Evolutionary conservation across 2,888 invertebrate species (phyloP), one percentile per base, ranked within the genome.

Genomic region (Mythimna impura): DNA sequence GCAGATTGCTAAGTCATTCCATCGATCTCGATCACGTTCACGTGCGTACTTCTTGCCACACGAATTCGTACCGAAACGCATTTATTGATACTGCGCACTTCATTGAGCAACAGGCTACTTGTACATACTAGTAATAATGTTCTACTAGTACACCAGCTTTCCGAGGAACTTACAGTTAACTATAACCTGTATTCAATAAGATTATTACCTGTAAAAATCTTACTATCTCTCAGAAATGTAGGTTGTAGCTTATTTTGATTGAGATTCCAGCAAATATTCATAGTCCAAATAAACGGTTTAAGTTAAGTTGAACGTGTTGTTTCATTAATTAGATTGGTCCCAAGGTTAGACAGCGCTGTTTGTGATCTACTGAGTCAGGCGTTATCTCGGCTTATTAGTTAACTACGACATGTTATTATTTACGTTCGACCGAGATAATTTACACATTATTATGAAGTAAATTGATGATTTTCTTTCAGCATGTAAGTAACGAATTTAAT

Each of bases 1-100:
- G 22, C 62, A 73, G 55, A 34, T 47, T 36, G n/a, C 12, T 54
- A 17, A 30, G 40, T 34, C 25, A 25, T 40, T 58, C 60, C 54
- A 55, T 54, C 22, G 30, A 36, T 17, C 30, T 54, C 22, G 30
- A 36, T 17, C 30, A 65, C 22, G n/a, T 40, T 36, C 20, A 20
- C 40, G 14, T 63, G 57, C n/a, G n/a, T 40, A n/a, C 30, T 52
- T 7, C n/a, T 14, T 22, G 50, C 17, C 54, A 30, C 70, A 57
- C 60, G 60, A 25, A 58, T 65, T 77, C 78, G 72, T 81, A 79
- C 81, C 64, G 78, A 64, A 57, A 61, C 77, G 79, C 81, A 79
- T 81, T 81, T 81, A 81, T 30, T 76, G 50, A 20, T 50, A 62
- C 54, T 54, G 40, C 64, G 12, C 62, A 58, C 25, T n/a, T 58